Evolutionary conservation across 2,113 vertebrate species (phyloP).

Genomic region (Callipepla californica): DNA sequence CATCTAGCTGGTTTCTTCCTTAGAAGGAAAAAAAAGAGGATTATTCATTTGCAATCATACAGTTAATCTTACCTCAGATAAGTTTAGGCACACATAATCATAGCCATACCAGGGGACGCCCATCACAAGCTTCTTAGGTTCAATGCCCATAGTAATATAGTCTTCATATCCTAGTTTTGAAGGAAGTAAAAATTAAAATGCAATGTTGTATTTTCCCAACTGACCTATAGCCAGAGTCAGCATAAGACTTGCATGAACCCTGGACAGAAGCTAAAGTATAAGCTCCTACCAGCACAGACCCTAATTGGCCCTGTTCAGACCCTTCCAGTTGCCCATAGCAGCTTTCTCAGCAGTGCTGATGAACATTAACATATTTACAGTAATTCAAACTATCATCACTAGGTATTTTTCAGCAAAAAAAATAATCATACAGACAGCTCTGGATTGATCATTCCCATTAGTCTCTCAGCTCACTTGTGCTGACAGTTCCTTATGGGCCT

Average conservation of each 20-base stretch:
- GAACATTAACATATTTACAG: not conserved
- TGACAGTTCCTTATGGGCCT: not conserved
- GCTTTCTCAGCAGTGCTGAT: not conserved
- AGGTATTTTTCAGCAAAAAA: not conserved
- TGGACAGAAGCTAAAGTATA: not conserved
- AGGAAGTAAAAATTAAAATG: slow-evolving; percentile 18
- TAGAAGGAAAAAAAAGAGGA: not conserved
- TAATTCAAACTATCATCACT: not conserved
- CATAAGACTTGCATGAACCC: not conserved
- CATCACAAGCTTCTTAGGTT: slow-evolving; percentile 92
- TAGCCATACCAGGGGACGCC: slow-evolving; percentile 99
- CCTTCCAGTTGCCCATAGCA: not conserved
- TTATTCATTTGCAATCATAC: too few relatives aligned
- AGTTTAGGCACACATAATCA: slow-evolving; percentile 88
- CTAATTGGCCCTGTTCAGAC: not conserved
- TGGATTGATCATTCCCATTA: not conserved
- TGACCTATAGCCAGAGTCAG: not conserved
- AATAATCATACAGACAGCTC: too few relatives aligned
- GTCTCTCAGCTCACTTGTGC: not conserved
- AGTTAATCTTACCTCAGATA: slow-evolving; percentile 81
- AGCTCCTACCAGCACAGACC: not conserved
- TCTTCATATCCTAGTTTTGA: slow-evolving; percentile 85
- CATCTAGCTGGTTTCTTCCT: not conserved
- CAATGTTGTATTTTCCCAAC: not conserved
- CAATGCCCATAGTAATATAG: slow-evolving; percentile 86